A percentile compares a stretch with the other conserved stretches of the same genome.
phyloP scores from a whole-genome alignment of 2,113 vertebrate genomes.

The Ranitomeya imitator region DNA sequence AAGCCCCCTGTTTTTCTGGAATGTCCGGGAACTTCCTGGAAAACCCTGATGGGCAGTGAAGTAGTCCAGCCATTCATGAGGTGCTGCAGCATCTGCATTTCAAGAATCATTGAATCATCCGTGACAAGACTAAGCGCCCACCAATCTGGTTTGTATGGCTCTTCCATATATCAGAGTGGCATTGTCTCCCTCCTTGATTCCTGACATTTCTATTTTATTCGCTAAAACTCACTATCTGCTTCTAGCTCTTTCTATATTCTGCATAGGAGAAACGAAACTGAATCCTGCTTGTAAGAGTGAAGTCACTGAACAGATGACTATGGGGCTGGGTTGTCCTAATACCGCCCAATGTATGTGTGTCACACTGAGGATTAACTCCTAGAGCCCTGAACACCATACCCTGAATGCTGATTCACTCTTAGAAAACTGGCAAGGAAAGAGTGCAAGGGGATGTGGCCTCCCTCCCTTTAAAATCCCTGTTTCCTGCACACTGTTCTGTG shows the following conservation, averaged over 20 bases:
- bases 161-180: too few relatives aligned
- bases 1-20: too few relatives aligned
- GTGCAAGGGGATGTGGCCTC: background rate
- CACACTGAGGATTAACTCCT: background rate
- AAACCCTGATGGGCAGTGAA: too few relatives aligned
- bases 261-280: constrained; percentile 1
- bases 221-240: background rate
- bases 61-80: too few relatives aligned
- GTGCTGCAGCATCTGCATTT: too few relatives aligned
- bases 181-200: background rate
- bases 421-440: background rate
- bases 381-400: background rate
- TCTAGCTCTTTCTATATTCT: background rate
- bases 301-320: background rate
- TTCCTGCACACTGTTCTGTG: background rate
- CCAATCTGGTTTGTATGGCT: too few relatives aligned
- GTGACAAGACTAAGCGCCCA: too few relatives aligned
- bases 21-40: too few relatives aligned
- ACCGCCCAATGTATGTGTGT: background rate
- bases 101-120: too few relatives aligned
- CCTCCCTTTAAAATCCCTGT: background rate
- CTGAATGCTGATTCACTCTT: background rate
- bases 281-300: background rate
- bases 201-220: background rate
- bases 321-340: background rate